A percentile compares a stretch with the other conserved stretches of the same genome.
Conservation (phyloP, 2,888 invertebrate genomes). For the Candidula unifasciata region DNA sequence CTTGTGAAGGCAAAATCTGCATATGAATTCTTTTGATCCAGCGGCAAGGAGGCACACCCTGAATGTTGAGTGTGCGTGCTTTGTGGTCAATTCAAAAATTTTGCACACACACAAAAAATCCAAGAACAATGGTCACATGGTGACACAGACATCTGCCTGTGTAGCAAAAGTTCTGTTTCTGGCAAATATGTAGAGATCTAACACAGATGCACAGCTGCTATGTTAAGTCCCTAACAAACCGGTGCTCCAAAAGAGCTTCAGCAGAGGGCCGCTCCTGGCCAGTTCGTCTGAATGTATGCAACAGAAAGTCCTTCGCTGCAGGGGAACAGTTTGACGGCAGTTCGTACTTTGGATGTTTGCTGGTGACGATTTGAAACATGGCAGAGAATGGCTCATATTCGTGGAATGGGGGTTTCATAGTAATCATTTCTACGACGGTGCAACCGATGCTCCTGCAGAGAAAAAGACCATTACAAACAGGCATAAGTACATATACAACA, state of each 20-base stretch:
- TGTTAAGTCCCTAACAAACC: constrained; percentile 57
- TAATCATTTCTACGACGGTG: constrained; percentile 78
- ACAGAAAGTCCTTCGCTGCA: constrained; percentile 70
- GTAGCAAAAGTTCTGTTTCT: background rate
- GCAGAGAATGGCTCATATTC: constrained; percentile 78
- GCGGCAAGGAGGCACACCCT: background rate
- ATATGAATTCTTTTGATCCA: background rate
- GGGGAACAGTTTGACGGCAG: constrained; percentile 70
- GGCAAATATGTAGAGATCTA: constrained; percentile 32
- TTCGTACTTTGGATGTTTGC: constrained; percentile 72
- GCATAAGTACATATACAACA: no score
- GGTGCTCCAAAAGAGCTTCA: constrained; percentile 68
- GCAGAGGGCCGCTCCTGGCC: constrained; percentile 72
- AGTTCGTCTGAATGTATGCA: constrained; percentile 68
- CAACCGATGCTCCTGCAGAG: constrained; percentile 78
- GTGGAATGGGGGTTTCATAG: constrained; percentile 76
- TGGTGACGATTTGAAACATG: constrained; percentile 77
- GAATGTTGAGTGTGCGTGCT: background rate
- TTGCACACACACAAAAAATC: background rate
- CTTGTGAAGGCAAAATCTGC: background rate
- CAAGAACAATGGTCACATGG: background rate
- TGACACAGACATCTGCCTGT: background rate
- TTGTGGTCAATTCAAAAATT: background rate
- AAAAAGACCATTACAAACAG: no score
- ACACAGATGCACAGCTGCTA: constrained; percentile 34